Conservation (phyloP, 2,113 vertebrate genomes). For the Dipodomys merriami region DNA sequence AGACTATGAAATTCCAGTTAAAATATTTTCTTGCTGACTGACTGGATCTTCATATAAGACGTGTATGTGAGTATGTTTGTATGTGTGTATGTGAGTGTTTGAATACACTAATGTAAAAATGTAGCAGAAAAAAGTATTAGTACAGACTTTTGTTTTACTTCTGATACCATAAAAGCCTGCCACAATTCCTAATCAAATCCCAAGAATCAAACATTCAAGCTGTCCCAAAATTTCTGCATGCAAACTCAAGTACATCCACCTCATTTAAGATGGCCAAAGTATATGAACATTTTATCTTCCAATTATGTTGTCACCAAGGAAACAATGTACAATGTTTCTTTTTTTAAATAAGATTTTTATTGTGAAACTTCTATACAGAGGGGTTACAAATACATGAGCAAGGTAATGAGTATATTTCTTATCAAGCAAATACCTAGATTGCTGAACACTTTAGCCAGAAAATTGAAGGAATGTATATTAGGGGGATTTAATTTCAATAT, state of each 20-base stretch:
- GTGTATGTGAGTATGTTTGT: not conserved
- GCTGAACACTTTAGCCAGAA: not conserved
- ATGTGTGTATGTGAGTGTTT: not conserved
- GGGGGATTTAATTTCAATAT: conserved; percentile 42
- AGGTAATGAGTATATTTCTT: too few species aligned
- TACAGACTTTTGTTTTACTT: not conserved
- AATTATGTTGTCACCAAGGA: not conserved
- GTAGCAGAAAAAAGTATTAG: not conserved
- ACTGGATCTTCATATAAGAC: not conserved
- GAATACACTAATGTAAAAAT: not conserved
- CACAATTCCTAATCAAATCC: not conserved
- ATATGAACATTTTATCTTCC: not conserved
- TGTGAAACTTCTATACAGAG: too few species aligned
- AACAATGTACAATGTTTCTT: conserved; percentile 3
- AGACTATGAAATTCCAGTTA: not conserved
- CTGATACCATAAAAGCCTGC: not conserved
- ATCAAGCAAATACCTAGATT: conserved; percentile 15
- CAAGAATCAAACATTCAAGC: not conserved
- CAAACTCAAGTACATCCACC: not conserved
- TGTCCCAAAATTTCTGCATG: not conserved
- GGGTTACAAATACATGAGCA: too few species aligned
- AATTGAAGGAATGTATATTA: conserved; percentile 42
- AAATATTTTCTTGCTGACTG: not conserved
- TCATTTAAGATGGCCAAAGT: not conserved
- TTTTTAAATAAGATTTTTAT: too few species aligned